Evolutionary conservation across 2,888 invertebrate genomes (phyloP).

Genomic region (Himalopsyche anomala): DNA sequence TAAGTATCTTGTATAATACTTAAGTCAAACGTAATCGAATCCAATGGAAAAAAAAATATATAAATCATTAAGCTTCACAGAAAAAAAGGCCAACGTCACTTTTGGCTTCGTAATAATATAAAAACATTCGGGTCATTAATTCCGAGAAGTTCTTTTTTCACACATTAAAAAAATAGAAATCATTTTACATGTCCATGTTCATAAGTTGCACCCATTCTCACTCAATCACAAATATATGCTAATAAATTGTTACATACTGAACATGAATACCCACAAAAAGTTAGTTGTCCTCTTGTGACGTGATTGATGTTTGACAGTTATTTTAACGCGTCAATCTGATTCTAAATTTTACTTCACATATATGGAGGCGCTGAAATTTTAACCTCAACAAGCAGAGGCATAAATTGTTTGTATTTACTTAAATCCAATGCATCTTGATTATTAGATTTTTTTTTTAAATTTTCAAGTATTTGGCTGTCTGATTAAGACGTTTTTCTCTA

Average conservation of each 20-base stretch:
- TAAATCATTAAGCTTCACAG: not conserved
- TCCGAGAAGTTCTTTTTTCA: constrained; percentile 35
- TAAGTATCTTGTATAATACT: too few species aligned
- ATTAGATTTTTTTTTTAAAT: too few species aligned
- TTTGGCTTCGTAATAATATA: not conserved
- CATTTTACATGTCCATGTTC: constrained; percentile 39
- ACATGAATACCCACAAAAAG: not conserved
- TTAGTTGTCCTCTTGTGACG: not conserved
- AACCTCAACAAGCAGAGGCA: too few species aligned
- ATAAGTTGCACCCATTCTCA: constrained; percentile 38
- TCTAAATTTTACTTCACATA: too few species aligned
- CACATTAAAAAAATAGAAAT: constrained; percentile 39
- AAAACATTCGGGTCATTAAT: constrained; percentile 26
- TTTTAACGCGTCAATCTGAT: too few species aligned
- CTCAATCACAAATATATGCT: constrained; percentile 43
- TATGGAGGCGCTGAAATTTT: too few species aligned
- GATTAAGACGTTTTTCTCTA: too few species aligned
- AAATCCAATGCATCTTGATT: too few species aligned
- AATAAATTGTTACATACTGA: constrained; percentile 43
- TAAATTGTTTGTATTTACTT: too few species aligned
- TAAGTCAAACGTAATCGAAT: too few species aligned
- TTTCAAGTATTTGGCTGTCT: too few species aligned
- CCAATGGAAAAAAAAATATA: too few species aligned
- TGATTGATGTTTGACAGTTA: not conserved
- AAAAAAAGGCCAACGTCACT: not conserved